phyloP scores from a whole-genome alignment of 2,888 invertebrate species.

The Oegoconia quadripuncta region DNA sequence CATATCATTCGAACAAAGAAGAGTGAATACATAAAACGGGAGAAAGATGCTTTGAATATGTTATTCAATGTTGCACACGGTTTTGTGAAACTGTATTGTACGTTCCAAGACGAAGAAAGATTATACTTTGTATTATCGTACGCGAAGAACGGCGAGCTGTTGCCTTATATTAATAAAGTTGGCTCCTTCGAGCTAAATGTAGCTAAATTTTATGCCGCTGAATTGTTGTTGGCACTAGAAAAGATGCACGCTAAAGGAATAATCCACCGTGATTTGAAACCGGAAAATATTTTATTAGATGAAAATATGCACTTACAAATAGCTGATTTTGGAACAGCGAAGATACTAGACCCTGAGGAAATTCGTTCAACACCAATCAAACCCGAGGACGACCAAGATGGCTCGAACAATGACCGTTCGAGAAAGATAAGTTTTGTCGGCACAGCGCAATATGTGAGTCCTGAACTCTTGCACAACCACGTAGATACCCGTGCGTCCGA shows the following conservation, averaged over 20 bases:
- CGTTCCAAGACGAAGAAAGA: slow-evolving; percentile 96
- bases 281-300: slow-evolving; percentile 97
- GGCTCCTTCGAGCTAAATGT: slow-evolving; percentile 93
- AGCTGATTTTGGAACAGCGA: slow-evolving; percentile 98
- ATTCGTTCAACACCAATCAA: slow-evolving; percentile 36
- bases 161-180: slow-evolving; percentile 94
- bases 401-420: slow-evolving; percentile 61
- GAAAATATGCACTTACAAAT: slow-evolving; percentile 97
- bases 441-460: slow-evolving; percentile 99
- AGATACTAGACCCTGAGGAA: slow-evolving; percentile 81
- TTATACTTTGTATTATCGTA: slow-evolving; percentile 97
- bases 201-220: slow-evolving; percentile 96
- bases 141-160: slow-evolving; percentile 96
- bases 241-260: slow-evolving; percentile 93
- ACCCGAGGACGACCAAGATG: slow-evolving; percentile 45
- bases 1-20: slow-evolving; percentile 96
- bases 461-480: slow-evolving; percentile 93
- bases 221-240: slow-evolving; percentile 94
- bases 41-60: slow-evolving; percentile 95
- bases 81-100: slow-evolving; percentile 96
- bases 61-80: slow-evolving; percentile 89
- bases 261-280: slow-evolving; percentile 97
- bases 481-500: slow-evolving; percentile 90
- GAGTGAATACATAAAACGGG: slow-evolving; percentile 93
- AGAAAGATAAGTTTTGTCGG: slow-evolving; percentile 95